phyloP scores from a whole-genome alignment of 2,888 invertebrate genomes.

The Caenorhabditis wallacei region DNA sequence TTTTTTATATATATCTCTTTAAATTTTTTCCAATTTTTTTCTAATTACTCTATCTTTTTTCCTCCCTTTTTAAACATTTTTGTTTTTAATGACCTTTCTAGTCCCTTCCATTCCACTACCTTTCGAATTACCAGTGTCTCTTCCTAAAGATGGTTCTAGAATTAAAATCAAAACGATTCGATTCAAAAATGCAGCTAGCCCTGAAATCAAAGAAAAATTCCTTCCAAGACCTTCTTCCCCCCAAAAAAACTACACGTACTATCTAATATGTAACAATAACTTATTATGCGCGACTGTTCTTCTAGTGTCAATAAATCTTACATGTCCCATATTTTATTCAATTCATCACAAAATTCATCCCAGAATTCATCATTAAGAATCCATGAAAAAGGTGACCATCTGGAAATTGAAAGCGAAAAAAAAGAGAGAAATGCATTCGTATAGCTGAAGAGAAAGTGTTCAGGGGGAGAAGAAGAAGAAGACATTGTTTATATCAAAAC shows the following conservation, averaged over 20 bases:
- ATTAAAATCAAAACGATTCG: constrained; percentile 36
- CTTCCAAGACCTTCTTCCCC: background rate
- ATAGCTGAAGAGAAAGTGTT: constrained; percentile 42
- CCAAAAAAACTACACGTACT: constrained; percentile 6
- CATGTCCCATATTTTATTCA: constrained; percentile 33
- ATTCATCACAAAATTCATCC: constrained; percentile 4
- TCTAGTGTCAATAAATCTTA: constrained; percentile 59
- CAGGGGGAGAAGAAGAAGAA: constrained; percentile 4
- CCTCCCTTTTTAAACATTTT: constrained; percentile 5
- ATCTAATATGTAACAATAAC: constrained; percentile 60
- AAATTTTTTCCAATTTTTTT: constrained; percentile 7
- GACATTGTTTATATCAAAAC: constrained; percentile 53
- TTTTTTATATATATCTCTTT: background rate
- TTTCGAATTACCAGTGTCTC: constrained; percentile 42
- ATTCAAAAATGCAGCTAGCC: constrained; percentile 12
- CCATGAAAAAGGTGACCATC: constrained; percentile 22
- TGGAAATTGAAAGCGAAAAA: constrained; percentile 30
- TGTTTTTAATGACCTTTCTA: constrained; percentile 13
- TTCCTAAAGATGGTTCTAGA: constrained; percentile 4
- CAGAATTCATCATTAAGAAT: background rate
- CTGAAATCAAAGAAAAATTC: constrained; percentile 1
- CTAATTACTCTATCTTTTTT: constrained; percentile 1
- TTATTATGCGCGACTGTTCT: constrained; percentile 55
- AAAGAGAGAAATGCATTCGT: constrained; percentile 40
- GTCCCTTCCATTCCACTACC: constrained; percentile 19